A percentile compares a stretch with the other conserved stretches of the same genome.
These are phyloP conservation scores for Plemyria rubiginata DNA, from an alignment of 2,888 invertebrate species.

Conservation along the genomic window DNA sequence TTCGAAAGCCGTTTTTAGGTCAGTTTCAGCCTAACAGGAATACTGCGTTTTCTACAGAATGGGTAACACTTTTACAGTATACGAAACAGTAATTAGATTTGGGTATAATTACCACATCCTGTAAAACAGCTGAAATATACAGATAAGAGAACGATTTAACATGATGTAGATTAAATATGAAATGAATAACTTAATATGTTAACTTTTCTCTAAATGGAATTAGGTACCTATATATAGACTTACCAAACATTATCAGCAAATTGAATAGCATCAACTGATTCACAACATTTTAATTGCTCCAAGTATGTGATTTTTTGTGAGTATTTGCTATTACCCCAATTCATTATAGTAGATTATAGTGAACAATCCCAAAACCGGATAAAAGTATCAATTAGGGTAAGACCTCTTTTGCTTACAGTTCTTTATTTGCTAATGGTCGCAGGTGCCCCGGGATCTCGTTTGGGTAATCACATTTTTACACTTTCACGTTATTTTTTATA, in stretches of 20 bases:
- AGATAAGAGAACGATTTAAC: not conserved
- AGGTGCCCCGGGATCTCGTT: slow-evolving; percentile 40
- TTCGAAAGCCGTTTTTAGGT: slow-evolving; percentile 42
- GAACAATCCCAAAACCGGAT: slow-evolving; percentile 23
- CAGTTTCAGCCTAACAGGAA: slow-evolving; percentile 36
- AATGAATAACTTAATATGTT: too few species aligned
- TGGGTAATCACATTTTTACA: slow-evolving; percentile 40
- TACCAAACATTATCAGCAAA: slow-evolving; percentile 20
- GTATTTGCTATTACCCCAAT: not conserved
- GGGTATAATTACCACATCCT: slow-evolving; percentile 5
- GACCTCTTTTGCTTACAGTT: slow-evolving; percentile 48
- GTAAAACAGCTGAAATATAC: not conserved
- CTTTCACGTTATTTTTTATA: slow-evolving; percentile 39
- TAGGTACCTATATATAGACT: slow-evolving; percentile 19
- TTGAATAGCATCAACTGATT: slow-evolving; percentile 14
- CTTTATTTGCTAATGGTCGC: slow-evolving; percentile 57
- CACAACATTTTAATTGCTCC: not conserved
- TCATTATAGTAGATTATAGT: slow-evolving; percentile 13
- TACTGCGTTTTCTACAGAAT: slow-evolving; percentile 25
- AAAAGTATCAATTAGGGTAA: slow-evolving; percentile 14
- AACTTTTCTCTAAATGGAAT: not conserved
- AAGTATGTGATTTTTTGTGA: not conserved
- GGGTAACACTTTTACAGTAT: slow-evolving; percentile 6
- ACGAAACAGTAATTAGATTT: not conserved
- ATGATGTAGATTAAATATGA: not conserved